These are phyloP conservation scores for Urophycis tenuis DNA, from an alignment of 2,797 vertebrate genomes.

Conservation along the genomic window DNA sequence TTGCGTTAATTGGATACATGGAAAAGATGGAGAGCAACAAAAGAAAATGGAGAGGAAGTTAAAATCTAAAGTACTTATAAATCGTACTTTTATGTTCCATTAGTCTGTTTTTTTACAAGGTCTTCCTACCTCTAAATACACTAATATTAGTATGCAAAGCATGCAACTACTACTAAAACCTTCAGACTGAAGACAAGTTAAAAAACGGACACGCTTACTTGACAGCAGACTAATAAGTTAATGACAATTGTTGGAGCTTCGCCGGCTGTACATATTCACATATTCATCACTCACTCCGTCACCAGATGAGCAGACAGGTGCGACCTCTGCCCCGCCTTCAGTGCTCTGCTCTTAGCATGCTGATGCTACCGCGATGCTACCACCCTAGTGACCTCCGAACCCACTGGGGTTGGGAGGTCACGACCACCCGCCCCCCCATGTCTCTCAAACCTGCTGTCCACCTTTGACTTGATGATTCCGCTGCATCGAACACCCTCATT, in stretches of 20 bases:
- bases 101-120: not conserved
- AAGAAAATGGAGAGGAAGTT: not conserved
- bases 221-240: conserved; percentile 46
- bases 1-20: no score
- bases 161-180: not conserved
- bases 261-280: conserved; percentile 9
- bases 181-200: conserved; percentile 1
- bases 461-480: not conserved
- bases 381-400: not conserved
- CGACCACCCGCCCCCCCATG: no score
- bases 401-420: not conserved
- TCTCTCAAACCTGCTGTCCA: not conserved
- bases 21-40: no score
- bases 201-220: conserved; percentile 33
- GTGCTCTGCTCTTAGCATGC: not conserved
- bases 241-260: conserved; percentile 31
- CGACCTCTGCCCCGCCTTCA: not conserved
- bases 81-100: not conserved
- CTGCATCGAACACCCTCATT: not conserved
- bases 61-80: no score
- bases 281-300: conserved; percentile 38
- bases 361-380: no score
- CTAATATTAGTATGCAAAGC: not conserved
- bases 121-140: not conserved
- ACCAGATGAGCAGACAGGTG: conserved; percentile 31